Evolutionary conservation across 2,797 vertebrate species (phyloP), one percentile per base, ranked within the genome.

Genomic region (Catharus ustulatus): DNA sequence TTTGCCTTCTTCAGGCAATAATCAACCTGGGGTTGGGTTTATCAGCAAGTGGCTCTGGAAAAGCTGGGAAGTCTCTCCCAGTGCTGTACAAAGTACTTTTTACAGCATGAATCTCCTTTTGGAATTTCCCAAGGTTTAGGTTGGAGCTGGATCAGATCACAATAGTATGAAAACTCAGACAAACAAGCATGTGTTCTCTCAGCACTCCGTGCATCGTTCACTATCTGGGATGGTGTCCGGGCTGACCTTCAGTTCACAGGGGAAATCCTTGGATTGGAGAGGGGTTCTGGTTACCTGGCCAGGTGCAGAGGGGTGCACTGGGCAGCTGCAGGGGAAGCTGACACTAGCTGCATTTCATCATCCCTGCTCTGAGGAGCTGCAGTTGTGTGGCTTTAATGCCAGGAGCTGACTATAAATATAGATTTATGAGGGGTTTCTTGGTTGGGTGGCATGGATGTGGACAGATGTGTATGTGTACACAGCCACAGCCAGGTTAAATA

Each of bases 201-300:
- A 26, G n/a, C 26, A 46, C n/a, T 78, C 45, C 1, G 3, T 78
- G 64, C 77, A 34, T 88, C 27, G 0, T 52, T 26, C 69, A 69
- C 67, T 83, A 4, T 57, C 86, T 90, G 22, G 22, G 67, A 45
- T 59, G 82, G 89, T 93, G 89, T 82, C 51, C 49, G 46, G 52
- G 54, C 62, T 95, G 96, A 96, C 83, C 92, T 91, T 83, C 67
- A 69, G 76, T 75, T 75, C 26, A 74, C 51, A 92, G 93, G 95
- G 87, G 91, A 97, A 93, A 97, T 87, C 90, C 76, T 90, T 68
- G 84, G 82, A 49, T 85, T 66, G 69, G 84, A 52, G 5, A 29
- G 40, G 74, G 87, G 36, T 61, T 46, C 94, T 63, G 20, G 79
- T 96, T 90, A 68, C 84, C 93, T 74, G 36, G 46, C n/a, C 89